Evolutionary conservation across 2,888 invertebrate species (phyloP), one percentile per base, ranked within the genome.

Genomic region (Drosophila tanythrix): DNA sequence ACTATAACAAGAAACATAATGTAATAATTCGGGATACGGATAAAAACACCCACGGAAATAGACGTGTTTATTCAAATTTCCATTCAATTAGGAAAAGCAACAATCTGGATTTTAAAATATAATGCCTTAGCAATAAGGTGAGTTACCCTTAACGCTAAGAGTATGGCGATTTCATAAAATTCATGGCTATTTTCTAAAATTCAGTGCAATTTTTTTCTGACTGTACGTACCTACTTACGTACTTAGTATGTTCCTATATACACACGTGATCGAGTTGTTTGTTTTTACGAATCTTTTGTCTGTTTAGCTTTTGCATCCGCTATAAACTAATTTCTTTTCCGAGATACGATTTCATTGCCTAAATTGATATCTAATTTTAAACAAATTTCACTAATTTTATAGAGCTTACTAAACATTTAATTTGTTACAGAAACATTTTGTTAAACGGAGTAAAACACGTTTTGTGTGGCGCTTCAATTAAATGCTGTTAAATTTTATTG

Each of bases 241-340:
- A 7, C 46, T 21, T 46, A 2, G 50, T 25, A 18, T 2, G n/a
- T 35, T 8, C 4, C n/a, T 25, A 10, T 13, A 27, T 8, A 35
- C 7, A 31, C 27, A 27, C 2, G 8, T 11, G n/a, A 25, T 31
- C n/a, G 36, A 27, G 36, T 50, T 61, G 36, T 62, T 57, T 50
- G 29, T 48, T 11, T 70, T 40, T 50, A 46, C 21, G 31, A 38
- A 33, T 51, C 36, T 50, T 67, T 46, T 25, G 57, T 61, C 33
- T 70, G 66, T 71, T 81, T 71, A 27, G 64, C 62, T 65, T 65
- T 57, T 43, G 60, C 78, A 81, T 78, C 78, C 78, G 78, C 59
- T 48, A 40, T 36, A 65, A 59, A 40, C 33, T 33, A 18, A 61
- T 52, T 67, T 51, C 35, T 58, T 43, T 62, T 53, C 29, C 52